Percentiles rank a stretch among this genome's conserved stretches.
These are phyloP conservation scores for Drosophila suzukii DNA, from an alignment of 1,140 invertebrate species.

Conservation along the genomic window DNA sequence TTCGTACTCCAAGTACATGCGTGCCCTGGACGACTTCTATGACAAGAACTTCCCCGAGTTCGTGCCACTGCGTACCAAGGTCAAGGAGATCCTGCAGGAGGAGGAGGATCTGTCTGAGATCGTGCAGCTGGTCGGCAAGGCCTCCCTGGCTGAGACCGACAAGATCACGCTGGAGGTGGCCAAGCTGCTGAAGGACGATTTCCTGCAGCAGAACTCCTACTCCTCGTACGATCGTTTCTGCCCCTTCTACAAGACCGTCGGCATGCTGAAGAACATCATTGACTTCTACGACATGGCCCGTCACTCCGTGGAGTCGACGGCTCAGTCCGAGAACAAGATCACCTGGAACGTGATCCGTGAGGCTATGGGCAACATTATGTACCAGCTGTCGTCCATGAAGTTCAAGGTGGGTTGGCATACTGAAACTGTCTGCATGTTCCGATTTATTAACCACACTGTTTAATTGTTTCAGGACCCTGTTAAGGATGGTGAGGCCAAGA, in stretches of 20 bases:
- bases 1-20: conserved; percentile 99
- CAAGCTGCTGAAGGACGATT: conserved; percentile 99
- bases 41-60: conserved; percentile 99
- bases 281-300: conserved; percentile 99
- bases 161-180: conserved; percentile 99
- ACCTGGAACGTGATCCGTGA: conserved; percentile 99
- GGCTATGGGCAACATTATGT: conserved; percentile 97
- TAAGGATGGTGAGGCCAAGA: conserved; percentile 98
- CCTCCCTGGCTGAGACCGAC: conserved; percentile 98
- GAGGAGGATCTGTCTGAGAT: conserved; percentile 99
- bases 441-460: not conserved
- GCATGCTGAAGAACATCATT: conserved; percentile 99
- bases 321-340: conserved; percentile 99
- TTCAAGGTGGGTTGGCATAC: conserved; percentile 92
- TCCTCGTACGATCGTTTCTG: conserved; percentile 99
- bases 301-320: conserved; percentile 98
- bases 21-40: conserved; percentile 99
- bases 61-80: conserved; percentile 96
- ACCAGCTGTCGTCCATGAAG: conserved; percentile 99
- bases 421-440: not conserved
- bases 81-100: conserved; percentile 99
- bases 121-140: conserved; percentile 99
- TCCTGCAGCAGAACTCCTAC: conserved; percentile 99
- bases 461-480: conserved; percentile 92
- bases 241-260: conserved; percentile 99